phyloP scores from a whole-genome alignment of 2,888 invertebrate genomes.

The Electrophaes corylata region DNA sequence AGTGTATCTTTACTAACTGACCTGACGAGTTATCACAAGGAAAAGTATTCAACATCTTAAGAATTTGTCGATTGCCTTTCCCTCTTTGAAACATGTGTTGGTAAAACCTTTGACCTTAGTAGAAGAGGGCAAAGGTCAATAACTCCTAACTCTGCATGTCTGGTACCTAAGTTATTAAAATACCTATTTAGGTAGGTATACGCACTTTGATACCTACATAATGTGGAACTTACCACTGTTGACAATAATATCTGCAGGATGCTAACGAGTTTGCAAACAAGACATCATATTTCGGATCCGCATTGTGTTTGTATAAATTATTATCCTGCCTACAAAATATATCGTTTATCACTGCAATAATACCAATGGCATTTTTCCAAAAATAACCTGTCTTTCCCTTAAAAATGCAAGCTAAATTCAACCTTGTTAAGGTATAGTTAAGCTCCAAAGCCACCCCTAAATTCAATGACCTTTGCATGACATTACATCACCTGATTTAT shows the following conservation, averaged over 20 bases:
- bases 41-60: no score
- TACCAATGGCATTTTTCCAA: constrained; percentile 13
- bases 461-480: constrained; percentile 66
- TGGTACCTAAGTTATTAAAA: not conserved
- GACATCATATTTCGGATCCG: constrained; percentile 5
- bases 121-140: constrained; percentile 2
- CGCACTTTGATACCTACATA: not conserved
- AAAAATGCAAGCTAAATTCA: constrained; percentile 18
- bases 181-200: not conserved
- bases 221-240: constrained; percentile 28
- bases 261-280: constrained; percentile 19
- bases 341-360: constrained; percentile 2
- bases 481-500: constrained; percentile 56
- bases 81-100: not conserved
- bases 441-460: constrained; percentile 38
- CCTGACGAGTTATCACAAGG: no score
- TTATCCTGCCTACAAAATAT: constrained; percentile 3
- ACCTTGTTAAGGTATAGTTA: constrained; percentile 12
- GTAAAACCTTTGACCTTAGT: not conserved
- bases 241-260: not conserved
- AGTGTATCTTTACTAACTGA: no score
- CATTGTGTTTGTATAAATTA: constrained; percentile 13
- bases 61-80: not conserved
- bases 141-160: not conserved
- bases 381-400: constrained; percentile 22